Evolutionary conservation across 2,797 vertebrate species (phyloP).

Genomic region (Aulostomus chinensis): DNA sequence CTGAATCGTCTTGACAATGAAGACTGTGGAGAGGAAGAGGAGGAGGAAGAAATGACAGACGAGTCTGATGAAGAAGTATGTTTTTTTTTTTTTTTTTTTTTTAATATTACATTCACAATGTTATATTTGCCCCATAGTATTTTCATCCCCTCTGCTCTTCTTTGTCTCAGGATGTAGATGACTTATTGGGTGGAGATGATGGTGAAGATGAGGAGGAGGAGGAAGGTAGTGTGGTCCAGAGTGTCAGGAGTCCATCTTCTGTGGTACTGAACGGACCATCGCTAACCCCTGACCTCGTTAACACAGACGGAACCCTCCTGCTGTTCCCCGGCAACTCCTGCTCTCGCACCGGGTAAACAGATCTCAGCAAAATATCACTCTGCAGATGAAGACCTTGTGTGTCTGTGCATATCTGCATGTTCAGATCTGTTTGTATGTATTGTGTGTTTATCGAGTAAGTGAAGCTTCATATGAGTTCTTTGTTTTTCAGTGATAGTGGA

Average conservation of each 20-base stretch:
- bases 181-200: conserved; percentile 80
- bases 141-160: neutral
- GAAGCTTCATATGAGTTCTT: neutral
- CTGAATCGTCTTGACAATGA: conserved; percentile 92
- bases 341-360: conserved; percentile 87
- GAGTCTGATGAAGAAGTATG: conserved; percentile 86
- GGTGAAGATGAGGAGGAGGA: conserved; percentile 71
- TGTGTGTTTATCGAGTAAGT: too few relatives aligned
- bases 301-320: conserved; percentile 87
- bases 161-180: conserved; percentile 79
- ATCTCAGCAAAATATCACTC: too few relatives aligned
- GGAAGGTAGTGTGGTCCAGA: conserved; percentile 46
- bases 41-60: conserved; percentile 87
- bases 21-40: conserved; percentile 88
- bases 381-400: too few relatives aligned
- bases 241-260: conserved; percentile 61
- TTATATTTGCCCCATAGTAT: neutral
- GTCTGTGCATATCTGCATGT: too few relatives aligned
- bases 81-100: neutral
- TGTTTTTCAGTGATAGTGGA: conserved; percentile 65
- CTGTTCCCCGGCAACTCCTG: conserved; percentile 91
- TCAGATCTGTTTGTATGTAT: too few relatives aligned
- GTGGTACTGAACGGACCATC: conserved; percentile 66
- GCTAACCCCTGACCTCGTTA: conserved; percentile 66
- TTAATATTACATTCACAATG: too few relatives aligned